Percentiles rank a stretch among this genome's conserved stretches.
phyloP scores from a whole-genome alignment of 2,113 vertebrate species.

The Todiramphus saurophagus region DNA sequence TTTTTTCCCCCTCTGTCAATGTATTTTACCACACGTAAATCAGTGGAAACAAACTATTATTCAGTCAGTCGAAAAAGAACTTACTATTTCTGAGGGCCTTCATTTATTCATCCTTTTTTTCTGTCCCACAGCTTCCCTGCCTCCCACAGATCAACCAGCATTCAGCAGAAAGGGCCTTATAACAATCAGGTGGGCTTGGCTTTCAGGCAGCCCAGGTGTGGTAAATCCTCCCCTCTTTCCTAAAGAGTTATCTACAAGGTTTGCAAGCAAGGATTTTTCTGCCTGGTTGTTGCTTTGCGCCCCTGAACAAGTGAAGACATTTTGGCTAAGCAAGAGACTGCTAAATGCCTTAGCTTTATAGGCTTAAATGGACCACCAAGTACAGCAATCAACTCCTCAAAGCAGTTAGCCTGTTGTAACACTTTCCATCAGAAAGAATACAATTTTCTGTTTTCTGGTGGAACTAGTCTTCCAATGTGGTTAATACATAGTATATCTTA shows the following conservation, averaged over 20 bases:
- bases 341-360: too few relatives aligned
- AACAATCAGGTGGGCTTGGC: background rate
- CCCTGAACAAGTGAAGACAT: fast-evolving
- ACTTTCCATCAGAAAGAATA: background rate
- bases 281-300: background rate
- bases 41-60: background rate
- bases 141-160: fast-evolving
- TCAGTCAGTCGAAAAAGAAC: background rate
- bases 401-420: background rate
- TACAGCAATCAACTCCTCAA: too few relatives aligned
- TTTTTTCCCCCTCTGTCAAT: background rate
- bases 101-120: fast-evolving
- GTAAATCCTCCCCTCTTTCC: background rate
- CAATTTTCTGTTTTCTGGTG: background rate
- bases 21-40: background rate
- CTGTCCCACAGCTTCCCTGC: fast-evolving
- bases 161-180: background rate
- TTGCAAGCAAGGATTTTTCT: background rate
- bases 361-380: background rate
- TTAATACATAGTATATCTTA: background rate
- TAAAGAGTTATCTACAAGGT: background rate
- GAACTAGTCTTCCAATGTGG: background rate
- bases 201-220: background rate
- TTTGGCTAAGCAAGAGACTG: background rate
- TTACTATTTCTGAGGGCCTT: background rate